phyloP scores from a whole-genome alignment of 2,797 vertebrate species.

The Myripristis jacobus region DNA sequence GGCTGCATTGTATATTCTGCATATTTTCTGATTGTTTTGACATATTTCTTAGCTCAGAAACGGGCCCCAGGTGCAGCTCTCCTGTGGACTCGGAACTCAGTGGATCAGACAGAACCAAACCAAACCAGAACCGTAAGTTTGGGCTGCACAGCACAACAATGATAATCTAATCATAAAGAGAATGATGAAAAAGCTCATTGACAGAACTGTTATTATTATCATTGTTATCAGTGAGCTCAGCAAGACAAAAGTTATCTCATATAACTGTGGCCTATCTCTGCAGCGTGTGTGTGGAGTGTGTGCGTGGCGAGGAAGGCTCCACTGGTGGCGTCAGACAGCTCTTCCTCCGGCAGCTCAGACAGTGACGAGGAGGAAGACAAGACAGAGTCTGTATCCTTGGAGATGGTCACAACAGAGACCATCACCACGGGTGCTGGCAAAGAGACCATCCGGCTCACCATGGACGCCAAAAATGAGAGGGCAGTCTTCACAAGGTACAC shows the following conservation, averaged over 20 bases:
- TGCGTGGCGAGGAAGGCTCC: conserved; percentile 90
- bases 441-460: conserved; percentile 79
- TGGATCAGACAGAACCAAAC: conserved; percentile 66
- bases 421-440: conserved; percentile 79
- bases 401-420: conserved; percentile 76
- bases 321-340: conserved; percentile 90
- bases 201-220: too few species aligned
- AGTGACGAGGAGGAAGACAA: conserved; percentile 88
- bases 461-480: conserved; percentile 83
- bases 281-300: conserved; percentile 88
- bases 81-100: conserved; percentile 85
- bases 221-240: too few species aligned
- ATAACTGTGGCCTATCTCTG: not conserved
- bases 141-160: not conserved
- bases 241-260: too few species aligned
- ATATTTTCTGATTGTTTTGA: conserved; percentile 30
- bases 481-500: conserved; percentile 79
- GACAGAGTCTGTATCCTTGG: conserved; percentile 64
- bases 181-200: too few species aligned
- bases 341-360: conserved; percentile 89
- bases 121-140: conserved; percentile 86
- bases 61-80: conserved; percentile 91
- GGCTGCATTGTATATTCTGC: not conserved
- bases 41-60: conserved; percentile 87
- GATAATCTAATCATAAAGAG: not conserved